Evolutionary conservation across 2,797 vertebrate species (phyloP), one percentile per base, ranked within the genome.

Genomic region (Sitta carolinensis): DNA sequence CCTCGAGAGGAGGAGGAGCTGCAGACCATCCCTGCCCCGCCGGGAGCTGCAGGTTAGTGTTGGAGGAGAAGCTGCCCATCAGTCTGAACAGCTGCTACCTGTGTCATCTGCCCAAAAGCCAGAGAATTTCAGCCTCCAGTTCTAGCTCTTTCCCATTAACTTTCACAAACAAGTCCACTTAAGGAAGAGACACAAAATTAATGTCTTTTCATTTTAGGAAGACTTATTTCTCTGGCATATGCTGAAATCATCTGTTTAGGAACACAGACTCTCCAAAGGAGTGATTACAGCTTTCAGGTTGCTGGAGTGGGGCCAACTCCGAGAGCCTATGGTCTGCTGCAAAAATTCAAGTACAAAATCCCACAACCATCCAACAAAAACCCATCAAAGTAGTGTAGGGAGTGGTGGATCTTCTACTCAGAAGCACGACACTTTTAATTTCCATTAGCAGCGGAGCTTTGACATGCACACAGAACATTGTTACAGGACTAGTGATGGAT

Each of bases 171-270:
- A 29, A 45, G 10, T 42, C 51, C 38, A 22, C 18, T 74, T 12
- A 29, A 58, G 59, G 25, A 70, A 36, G 7, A 72, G 50, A 36
- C 20, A 40, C 20, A 83, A 72, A 84, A 70, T 22, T 1, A 89
- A 64, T 45, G 34, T 16, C 38, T 68, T 73, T 52, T 77, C 67
- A 69, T 84, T 78, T 75, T 64, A 66, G 36, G 45, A 57, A 82
- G 42, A 68, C 85, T 84, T 84, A 79, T 72, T 93, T 89, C 75
- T 58, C 30, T 63, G 63, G 67, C 48, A 84, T 64, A 70, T 80
- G 50, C 64, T 84, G 86, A 85, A 90, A 89, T 89, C 5, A 61
- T 66, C 67, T 80, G 34, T 25, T 94, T 80, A 92, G 86, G 61
- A 74, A 20, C 32, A 73, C 36, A 75, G 18, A 34, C 36, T 22